Conservation (phyloP, 2,888 invertebrate genomes). For the Phortica okadai region DNA sequence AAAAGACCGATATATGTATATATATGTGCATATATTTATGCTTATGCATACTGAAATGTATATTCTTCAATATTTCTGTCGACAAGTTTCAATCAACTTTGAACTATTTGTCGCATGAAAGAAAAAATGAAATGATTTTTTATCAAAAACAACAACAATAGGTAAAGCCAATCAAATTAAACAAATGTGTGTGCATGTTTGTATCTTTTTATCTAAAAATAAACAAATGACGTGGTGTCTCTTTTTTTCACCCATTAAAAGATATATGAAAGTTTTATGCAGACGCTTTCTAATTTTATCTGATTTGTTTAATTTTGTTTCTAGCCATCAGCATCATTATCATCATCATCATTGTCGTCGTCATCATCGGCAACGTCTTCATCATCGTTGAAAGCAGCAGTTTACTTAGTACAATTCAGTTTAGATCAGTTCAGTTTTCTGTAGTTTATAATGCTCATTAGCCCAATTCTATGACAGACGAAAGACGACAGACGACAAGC, state of each 20-base stretch:
- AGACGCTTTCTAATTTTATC: no score
- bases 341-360: no score
- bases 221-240: neutral
- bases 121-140: neutral
- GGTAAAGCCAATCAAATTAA: neutral
- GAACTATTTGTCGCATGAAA: neutral
- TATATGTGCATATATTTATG: neutral
- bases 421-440: neutral
- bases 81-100: neutral
- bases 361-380: no score
- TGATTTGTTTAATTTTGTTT: no score
- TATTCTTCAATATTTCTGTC: no score
- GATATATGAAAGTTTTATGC: no score
- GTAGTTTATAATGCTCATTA: slow-evolving; percentile 6
- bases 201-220: neutral
- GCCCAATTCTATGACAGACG: neutral
- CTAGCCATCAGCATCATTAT: no score
- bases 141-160: neutral
- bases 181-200: neutral
- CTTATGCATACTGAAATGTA: neutral
- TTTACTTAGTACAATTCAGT: neutral
- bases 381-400: no score
- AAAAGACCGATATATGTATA: neutral
- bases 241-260: neutral
- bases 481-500: neutral